Base-by-base conservation (phyloP, 1,140 invertebrate species). In the Eurosta solidaginis region DNA sequence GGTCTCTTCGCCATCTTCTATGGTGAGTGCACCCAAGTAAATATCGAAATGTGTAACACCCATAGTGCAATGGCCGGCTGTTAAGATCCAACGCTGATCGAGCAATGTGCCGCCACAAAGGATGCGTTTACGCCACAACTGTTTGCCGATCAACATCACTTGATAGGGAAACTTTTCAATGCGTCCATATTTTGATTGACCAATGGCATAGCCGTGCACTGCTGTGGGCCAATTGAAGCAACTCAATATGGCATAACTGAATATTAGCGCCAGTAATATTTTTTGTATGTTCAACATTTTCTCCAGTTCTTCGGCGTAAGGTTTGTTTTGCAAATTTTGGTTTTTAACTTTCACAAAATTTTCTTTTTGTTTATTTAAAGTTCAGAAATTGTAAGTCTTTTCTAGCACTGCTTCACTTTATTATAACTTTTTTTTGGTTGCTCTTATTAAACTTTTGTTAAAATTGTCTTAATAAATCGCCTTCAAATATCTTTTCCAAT, bases 51-150 rank as follows among this genome's bases (percentile, higher is more conserved):
- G 84, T 25, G 84, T 86, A 36, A 87, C 85, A 0, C 85, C 85
- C 82, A 93, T 94, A 25, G 94, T 90, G 82, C 94, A 95, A 83
- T 95, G 94, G 59, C 93, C 94, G 14, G 94, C 94, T 14, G 94
- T 94, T 29, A 95, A 85, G 33, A 95, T 90, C 85, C 94, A 93
- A 4, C 90, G 89, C 1, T 89, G 83, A 80, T 94, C 93, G 77
- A 95, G 91, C 14, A 95, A 85, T 0, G 93, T 93, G 75, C 94
- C 94, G 45, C 93, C 94, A 81, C 94, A 95, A 1, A 95, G 82
- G 9, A 87, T 85, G 25, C 85, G 84, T 29, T 84, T 86, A 59
- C 85, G 81, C 84, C 85, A 87, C 78, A 87, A 77, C 45, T 85
- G 84, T 50, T 86, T 87, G n/a, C 85, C 85, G 3, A 87, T 87